Percentiles rank a stretch among this genome's conserved stretches.
Conservation (phyloP, 2,797 vertebrate genomes). For the Pelobates cultripes region DNA sequence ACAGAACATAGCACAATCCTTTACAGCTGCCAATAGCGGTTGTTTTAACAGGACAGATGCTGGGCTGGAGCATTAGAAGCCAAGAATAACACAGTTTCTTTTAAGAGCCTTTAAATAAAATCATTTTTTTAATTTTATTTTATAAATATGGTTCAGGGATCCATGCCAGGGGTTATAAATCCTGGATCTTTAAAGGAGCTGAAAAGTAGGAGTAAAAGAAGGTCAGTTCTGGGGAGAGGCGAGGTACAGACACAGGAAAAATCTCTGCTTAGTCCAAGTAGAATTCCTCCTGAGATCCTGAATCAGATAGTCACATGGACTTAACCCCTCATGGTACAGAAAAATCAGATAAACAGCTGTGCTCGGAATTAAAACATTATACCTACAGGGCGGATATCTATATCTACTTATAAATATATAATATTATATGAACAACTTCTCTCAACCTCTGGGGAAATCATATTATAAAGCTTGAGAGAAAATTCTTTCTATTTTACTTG, state of each 20-base stretch:
- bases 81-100: slow-evolving; percentile 64
- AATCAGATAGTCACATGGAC: too few relatives aligned
- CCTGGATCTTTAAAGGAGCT: slow-evolving; percentile 60
- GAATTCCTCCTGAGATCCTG: neutral
- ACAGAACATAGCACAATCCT: slow-evolving; percentile 44
- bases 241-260: neutral
- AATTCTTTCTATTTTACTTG: too few relatives aligned
- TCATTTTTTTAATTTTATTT: slow-evolving; percentile 1
- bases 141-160: slow-evolving; percentile 59
- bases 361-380: too few relatives aligned
- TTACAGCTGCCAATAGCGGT: slow-evolving; percentile 24
- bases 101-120: slow-evolving; percentile 62
- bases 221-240: slow-evolving; percentile 48
- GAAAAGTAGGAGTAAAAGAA: slow-evolving; percentile 54
- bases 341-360: neutral
- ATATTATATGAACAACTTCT: too few relatives aligned
- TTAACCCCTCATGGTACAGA: slow-evolving; percentile 2
- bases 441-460: too few relatives aligned
- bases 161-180: slow-evolving; percentile 57
- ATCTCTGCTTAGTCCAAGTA: neutral
- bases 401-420: too few relatives aligned
- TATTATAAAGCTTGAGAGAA: too few relatives aligned
- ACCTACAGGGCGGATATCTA: too few relatives aligned
- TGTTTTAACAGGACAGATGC: slow-evolving; percentile 42
- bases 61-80: slow-evolving; percentile 31